Percentiles rank a stretch among this genome's conserved stretches.
Evolutionary conservation across 2,888 invertebrate genomes (phyloP).

Genomic region (Eristalis pertinax): DNA sequence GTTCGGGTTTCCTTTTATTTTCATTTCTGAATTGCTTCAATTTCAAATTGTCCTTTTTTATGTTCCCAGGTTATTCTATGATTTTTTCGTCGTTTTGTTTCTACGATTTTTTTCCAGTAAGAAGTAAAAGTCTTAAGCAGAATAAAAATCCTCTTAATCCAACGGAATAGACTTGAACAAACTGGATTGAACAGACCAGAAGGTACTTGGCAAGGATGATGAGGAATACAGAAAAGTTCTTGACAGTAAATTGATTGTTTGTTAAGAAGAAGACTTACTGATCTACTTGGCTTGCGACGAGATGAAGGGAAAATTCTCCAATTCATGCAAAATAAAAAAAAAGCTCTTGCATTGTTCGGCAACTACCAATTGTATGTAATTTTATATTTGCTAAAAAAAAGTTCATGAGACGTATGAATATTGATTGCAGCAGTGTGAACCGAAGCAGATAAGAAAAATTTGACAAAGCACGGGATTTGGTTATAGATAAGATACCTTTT

Average conservation of each 20-base stretch:
- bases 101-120: not conserved
- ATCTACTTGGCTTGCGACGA: not conserved
- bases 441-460: no score
- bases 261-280: constrained; percentile 57
- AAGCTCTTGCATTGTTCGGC: not conserved
- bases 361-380: not conserved
- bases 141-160: constrained; percentile 63
- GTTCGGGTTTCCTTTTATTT: constrained; percentile 31
- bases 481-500: not conserved
- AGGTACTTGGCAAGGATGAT: constrained; percentile 57
- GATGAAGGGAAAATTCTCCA: not conserved
- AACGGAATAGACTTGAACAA: constrained; percentile 50
- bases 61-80: constrained; percentile 7
- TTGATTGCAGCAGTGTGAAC: not conserved
- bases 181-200: constrained; percentile 53
- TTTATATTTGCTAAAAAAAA: no score
- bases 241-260: constrained; percentile 73
- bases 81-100: constrained; percentile 26
- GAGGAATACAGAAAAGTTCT: constrained; percentile 48
- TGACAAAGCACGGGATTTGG: not conserved
- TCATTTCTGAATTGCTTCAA: constrained; percentile 13
- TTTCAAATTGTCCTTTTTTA: constrained; percentile 42
- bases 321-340: not conserved
- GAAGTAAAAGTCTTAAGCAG: constrained; percentile 15
- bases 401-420: not conserved